A percentile compares a stretch with the other conserved stretches of the same genome.
Evolutionary conservation across 2,797 vertebrate species (phyloP).

Genomic region (Psittacula derbiana): DNA sequence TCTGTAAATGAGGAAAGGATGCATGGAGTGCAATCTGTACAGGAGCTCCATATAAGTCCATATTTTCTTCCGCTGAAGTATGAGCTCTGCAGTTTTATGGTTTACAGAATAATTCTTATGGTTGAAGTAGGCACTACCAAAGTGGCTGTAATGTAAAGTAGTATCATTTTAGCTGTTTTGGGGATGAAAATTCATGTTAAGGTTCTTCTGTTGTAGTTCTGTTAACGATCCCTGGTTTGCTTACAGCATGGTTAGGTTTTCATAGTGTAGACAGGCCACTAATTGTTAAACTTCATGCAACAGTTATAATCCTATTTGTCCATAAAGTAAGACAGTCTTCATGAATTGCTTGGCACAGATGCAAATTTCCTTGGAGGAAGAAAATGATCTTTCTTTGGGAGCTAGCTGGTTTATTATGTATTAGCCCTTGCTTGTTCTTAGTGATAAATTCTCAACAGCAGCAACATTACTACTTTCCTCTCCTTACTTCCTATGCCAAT

Average conservation of each 20-base stretch:
- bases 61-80: neutral
- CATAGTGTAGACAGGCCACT: neutral
- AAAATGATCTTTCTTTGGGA: neutral
- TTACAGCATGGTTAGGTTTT: neutral
- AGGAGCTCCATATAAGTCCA: fast-evolving
- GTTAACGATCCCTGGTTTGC: neutral
- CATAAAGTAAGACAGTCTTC: neutral
- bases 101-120: neutral
- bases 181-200: neutral
- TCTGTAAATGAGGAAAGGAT: neutral
- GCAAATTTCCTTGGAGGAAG: neutral
- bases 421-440: neutral
- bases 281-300: neutral
- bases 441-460: neutral
- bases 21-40: neutral
- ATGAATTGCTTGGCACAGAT: neutral
- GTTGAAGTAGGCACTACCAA: neutral
- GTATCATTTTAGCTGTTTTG: neutral
- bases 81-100: neutral
- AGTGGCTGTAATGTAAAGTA: neutral
- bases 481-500: neutral
- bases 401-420: neutral
- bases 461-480: neutral
- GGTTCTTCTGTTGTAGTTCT: neutral
- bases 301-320: neutral